Conservation (phyloP, 2,888 invertebrate genomes). For the Onchidella celtica region DNA sequence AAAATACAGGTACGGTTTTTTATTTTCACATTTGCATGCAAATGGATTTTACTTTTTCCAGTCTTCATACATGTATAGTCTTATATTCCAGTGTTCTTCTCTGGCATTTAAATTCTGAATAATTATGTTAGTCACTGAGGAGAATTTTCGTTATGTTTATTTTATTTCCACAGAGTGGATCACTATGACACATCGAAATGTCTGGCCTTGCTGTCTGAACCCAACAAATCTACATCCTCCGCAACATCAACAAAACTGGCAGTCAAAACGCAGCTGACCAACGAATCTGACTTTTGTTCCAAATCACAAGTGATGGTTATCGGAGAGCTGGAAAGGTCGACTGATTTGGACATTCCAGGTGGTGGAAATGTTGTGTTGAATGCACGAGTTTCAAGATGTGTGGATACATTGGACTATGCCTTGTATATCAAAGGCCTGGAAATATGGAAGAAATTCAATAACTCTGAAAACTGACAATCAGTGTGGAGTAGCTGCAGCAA, state of each 20-base stretch:
- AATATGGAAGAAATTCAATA: slow-evolving; percentile 26
- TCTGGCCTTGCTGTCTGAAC: slow-evolving; percentile 8
- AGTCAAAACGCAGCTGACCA: slow-evolving; percentile 10
- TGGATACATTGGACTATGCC: slow-evolving; percentile 37
- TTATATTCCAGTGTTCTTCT: too few species aligned
- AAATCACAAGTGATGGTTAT: slow-evolving; percentile 30
- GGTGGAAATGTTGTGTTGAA: background rate
- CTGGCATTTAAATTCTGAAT: too few species aligned
- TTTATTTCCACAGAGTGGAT: slow-evolving; percentile 7
- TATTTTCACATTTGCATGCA: too few species aligned
- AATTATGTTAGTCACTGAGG: too few species aligned
- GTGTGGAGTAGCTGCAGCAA: too few species aligned
- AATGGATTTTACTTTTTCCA: too few species aligned
- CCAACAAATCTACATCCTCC: background rate
- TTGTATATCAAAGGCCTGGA: background rate
- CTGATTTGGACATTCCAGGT: too few species aligned
- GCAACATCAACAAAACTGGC: background rate
- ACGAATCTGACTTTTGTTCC: slow-evolving; percentile 4
- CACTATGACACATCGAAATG: background rate
- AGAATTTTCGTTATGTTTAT: too few species aligned
- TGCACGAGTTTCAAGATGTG: slow-evolving; percentile 33
- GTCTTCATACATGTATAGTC: too few species aligned
- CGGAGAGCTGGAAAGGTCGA: slow-evolving; percentile 34
- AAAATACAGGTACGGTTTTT: too few species aligned
- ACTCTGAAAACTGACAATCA: background rate